Percentiles rank a stretch among this genome's conserved stretches.
phyloP scores from a whole-genome alignment of 2,888 invertebrate genomes.

The Conistra vaccinii region DNA sequence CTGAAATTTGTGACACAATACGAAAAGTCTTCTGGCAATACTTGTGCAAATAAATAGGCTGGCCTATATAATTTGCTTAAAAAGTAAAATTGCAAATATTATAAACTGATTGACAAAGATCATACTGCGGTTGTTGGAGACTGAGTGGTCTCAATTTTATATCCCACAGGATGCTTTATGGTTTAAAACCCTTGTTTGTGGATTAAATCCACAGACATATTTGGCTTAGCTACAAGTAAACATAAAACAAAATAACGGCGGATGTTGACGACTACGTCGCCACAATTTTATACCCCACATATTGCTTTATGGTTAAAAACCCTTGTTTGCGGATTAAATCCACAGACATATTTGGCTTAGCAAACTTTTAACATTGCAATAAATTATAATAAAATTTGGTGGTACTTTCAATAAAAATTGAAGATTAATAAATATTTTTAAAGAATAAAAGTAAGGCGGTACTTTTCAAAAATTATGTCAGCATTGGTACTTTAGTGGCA shows the following conservation, averaged over 20 bases:
- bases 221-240: conserved; percentile 1
- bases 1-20: neutral
- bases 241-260: too few relatives aligned
- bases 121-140: neutral
- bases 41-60: neutral
- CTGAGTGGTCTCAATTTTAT: too few relatives aligned
- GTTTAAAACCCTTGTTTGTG: neutral
- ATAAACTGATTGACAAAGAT: neutral
- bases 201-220: conserved; percentile 7
- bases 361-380: neutral
- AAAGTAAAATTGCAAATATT: neutral
- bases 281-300: neutral
- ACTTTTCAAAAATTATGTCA: conserved; percentile 61
- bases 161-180: neutral
- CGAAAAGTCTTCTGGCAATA: neutral
- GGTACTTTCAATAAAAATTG: neutral
- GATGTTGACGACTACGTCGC: neutral
- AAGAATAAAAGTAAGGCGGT: neutral
- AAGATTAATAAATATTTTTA: conserved; percentile 1
- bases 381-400: neutral
- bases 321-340: neutral
- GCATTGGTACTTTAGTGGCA: conserved; percentile 73
- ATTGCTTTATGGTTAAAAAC: neutral
- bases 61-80: neutral
- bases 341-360: neutral